Percentiles rank a stretch among this genome's conserved stretches.
Conservation (phyloP, 2,113 vertebrate genomes). For the Sialia sialis region DNA sequence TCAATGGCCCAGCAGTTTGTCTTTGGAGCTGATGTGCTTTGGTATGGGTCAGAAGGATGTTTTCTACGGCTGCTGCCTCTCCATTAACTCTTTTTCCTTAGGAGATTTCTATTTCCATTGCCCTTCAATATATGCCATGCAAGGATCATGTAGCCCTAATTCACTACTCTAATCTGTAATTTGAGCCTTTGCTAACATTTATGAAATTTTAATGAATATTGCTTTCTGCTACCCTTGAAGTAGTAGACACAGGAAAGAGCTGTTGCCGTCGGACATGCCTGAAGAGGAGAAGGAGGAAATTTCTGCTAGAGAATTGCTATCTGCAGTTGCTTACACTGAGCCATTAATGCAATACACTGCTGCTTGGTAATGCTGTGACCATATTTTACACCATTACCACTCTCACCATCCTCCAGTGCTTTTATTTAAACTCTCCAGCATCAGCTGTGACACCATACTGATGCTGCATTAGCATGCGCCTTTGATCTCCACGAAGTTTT, state of each 20-base stretch:
- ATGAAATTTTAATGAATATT: conserved; percentile 47
- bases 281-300: background rate
- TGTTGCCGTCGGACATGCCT: background rate
- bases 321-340: background rate
- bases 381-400: background rate
- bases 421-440: background rate
- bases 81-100: background rate
- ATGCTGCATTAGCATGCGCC: background rate
- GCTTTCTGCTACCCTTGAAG: background rate
- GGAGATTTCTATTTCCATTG: background rate
- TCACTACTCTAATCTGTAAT: conserved; percentile 18
- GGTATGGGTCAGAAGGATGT: background rate
- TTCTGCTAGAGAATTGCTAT: background rate
- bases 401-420: background rate
- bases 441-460: background rate
- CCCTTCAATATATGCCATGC: background rate
- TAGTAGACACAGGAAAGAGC: background rate
- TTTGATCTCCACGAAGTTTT: background rate
- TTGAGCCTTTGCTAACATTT: conserved; percentile 24
- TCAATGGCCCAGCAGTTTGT: background rate
- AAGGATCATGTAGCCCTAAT: background rate
- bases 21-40: background rate
- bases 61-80: background rate
- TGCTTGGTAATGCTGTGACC: background rate
- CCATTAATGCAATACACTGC: background rate